phyloP scores from a whole-genome alignment of 2,888 invertebrate genomes.

The Cheilosia vernalis region DNA sequence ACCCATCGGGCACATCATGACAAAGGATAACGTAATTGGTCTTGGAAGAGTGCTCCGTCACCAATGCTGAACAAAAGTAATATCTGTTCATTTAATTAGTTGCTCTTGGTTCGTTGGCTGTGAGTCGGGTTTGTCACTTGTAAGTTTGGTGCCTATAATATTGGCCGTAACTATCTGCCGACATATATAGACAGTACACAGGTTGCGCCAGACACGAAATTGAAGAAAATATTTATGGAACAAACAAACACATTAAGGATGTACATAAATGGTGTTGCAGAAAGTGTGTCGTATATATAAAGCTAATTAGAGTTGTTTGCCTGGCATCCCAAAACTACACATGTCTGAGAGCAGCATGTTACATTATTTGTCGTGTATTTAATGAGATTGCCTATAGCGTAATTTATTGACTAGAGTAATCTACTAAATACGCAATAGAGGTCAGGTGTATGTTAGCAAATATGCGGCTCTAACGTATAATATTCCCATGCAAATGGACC shows the following conservation, averaged over 20 bases:
- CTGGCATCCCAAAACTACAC: constrained; percentile 3
- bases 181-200: background rate
- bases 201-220: background rate
- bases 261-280: constrained; percentile 10
- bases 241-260: constrained; percentile 7
- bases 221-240: constrained; percentile 1
- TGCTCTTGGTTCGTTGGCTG: constrained; percentile 23
- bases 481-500: too few relatives aligned
- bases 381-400: constrained; percentile 8
- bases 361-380: background rate
- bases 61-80: constrained; percentile 34
- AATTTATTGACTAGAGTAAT: background rate
- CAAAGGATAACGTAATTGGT: constrained; percentile 41
- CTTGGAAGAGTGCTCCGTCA: background rate
- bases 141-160: background rate
- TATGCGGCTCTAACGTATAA: too few relatives aligned
- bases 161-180: constrained; percentile 2
- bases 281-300: constrained; percentile 29
- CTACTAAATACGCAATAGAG: background rate
- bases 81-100: constrained; percentile 52
- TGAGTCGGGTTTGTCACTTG: background rate
- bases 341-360: background rate
- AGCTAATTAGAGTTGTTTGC: constrained; percentile 22
- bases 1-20: constrained; percentile 13
- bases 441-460: background rate